Evolutionary conservation across 1,140 invertebrate genomes (phyloP), one percentile per base, ranked within the genome.

Genomic region (Drosophila auraria): DNA sequence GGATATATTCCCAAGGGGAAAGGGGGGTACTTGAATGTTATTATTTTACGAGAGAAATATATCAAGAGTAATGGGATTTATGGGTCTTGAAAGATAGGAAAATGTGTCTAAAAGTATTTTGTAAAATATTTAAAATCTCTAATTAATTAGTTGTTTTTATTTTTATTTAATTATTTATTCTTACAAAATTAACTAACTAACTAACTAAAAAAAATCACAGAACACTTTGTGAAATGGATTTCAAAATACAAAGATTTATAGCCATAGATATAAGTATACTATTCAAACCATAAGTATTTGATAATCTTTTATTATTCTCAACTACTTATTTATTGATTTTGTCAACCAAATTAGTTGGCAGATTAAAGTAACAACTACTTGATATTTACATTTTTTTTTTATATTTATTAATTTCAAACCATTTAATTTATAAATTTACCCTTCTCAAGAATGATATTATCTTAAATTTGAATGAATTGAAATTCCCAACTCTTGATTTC

Each of bases 21-120:
- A 23, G n/a, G 17, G 59, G 45, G 66, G 27, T 59, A 15, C 25
- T 61, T 60, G 30, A 1, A 45, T 65, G 15, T 30, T 25, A 45
- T 44, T 38, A 38, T 57, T 14, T 15, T 11, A 33, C 8, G 8
- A 33, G 8, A 27, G 6, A 27, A 2, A 6, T 0, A 6, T 20
- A 30, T 6, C 27, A 11, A 33, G 33, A 0, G 9, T 33, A 8
- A 33, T 33, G 33, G 33, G 1, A 11, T 30, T 30, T 7, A 33
- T 33, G n/a, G n/a, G n/a, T n/a, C n/a, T n/a, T n/a, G n/a, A n/a
- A n/a, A n/a, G n/a, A n/a, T n/a, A n/a, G n/a, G n/a, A 25, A 25
- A 25, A 25, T 25, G 25, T 25, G 25, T 2, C 25, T 25, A 25
- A 25, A 25, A 25, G 5, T 25, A 25, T 25, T 25, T 25, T 25